Evolutionary conservation across 2,888 invertebrate species (phyloP), one percentile per base, ranked within the genome.

Genomic region (Caenorhabditis wallacei): DNA sequence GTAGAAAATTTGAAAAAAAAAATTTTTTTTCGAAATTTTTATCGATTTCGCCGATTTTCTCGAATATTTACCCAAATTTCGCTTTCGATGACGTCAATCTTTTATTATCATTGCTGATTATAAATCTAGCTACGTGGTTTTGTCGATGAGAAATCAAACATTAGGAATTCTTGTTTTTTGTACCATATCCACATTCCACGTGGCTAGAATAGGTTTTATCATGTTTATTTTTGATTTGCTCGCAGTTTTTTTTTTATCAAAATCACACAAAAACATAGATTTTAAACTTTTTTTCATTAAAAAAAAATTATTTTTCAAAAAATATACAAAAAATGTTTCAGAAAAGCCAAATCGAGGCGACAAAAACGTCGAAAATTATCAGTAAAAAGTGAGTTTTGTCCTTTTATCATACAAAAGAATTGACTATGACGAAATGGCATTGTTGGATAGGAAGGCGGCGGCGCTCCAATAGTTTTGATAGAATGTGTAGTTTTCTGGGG

Each of bases 361-460:
- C 24, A 74, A 74, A 57, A 59, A 37, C 30, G 5, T 2, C 24
- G 53, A 64, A 75, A 66, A 75, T 75, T 75, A 75, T 75, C 75
- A 75, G 66, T 48, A 68, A 57, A 40, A 75, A 53, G 75, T 75
- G 66, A 75, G 75, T 68, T 68, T 68, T 75, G 66, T 75, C 48
- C 57, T 66, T 54, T 76, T 46, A 69, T 69, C 53, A 43, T 8
- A 5, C 30, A 8, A 22, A 1, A 13, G 7, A 40, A 40, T 40
- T 69, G 37, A 46, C 57, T 48, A 74, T 57, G 74, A 74, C 64
- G 74, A 66, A 48, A 74, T 46, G 35, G 11, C 66, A 57, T 76
- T 76, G 69, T 61, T 51, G n/a, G 51, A 37, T 20, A 69, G 59
- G 51, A 75, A 75, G 2, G 75, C 75, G 20, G 53, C 53, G 59